Percentiles rank a stretch among this genome's conserved stretches.
Conservation (phyloP, 2,113 vertebrate species). For the Sapajus apella region DNA sequence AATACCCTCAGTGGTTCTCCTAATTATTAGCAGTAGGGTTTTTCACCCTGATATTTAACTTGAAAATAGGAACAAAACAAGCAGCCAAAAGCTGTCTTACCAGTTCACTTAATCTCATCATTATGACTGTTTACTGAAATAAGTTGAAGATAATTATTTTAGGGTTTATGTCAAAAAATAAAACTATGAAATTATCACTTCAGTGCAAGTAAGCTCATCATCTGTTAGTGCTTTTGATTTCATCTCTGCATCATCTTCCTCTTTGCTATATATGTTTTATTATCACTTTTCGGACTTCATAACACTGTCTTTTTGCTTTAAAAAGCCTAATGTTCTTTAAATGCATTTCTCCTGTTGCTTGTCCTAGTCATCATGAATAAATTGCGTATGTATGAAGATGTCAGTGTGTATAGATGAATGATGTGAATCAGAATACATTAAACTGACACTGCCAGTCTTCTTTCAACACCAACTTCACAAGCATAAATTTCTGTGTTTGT, state of each 20-base stretch:
- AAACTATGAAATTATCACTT: constrained; percentile 52
- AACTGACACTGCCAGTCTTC: constrained; percentile 63
- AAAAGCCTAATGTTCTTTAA: constrained; percentile 57
- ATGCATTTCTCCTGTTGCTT: constrained; percentile 53
- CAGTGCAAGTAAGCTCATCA: constrained; percentile 24
- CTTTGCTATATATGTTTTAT: constrained; percentile 21
- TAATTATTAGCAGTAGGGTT: background rate
- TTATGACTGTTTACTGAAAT: background rate
- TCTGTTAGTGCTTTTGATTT: constrained; percentile 62
- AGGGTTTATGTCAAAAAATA: constrained; percentile 38
- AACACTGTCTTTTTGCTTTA: constrained; percentile 35
- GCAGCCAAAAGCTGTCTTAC: background rate
- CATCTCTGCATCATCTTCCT: constrained; percentile 40
- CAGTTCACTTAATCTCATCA: background rate
- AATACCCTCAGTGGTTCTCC: background rate
- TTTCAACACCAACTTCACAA: constrained; percentile 40
- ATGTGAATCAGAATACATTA: constrained; percentile 77
- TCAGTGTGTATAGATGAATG: constrained; percentile 30
- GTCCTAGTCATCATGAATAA: constrained; percentile 67
- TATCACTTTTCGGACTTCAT: constrained; percentile 60
- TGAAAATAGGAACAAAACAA: constrained; percentile 16
- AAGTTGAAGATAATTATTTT: constrained; percentile 34
- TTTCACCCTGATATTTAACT: constrained; percentile 1
- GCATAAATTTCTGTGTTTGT: constrained; percentile 59
- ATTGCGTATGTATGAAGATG: constrained; percentile 74